phyloP scores from a whole-genome alignment of 1,140 invertebrate species.

The Papilio xuthus region DNA sequence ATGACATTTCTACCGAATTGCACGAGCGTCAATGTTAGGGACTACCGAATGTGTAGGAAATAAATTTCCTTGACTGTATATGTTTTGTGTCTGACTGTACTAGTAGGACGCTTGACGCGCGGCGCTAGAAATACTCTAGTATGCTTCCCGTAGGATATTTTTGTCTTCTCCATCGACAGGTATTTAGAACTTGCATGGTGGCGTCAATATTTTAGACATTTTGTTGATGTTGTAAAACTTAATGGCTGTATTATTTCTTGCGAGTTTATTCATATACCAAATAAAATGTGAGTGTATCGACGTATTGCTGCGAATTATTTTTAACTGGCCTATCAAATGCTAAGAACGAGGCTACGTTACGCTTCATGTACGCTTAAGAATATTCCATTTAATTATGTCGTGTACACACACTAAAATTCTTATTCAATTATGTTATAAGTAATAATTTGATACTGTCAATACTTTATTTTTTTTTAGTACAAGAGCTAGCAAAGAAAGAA shows the following conservation, averaged over 20 bases:
- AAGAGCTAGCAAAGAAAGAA: not conserved
- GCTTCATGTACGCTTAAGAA: not conserved
- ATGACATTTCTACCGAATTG: no score
- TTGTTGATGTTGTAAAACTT: conserved; percentile 7
- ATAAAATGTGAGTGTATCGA: not conserved
- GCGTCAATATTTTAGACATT: conserved; percentile 20
- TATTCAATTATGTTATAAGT: not conserved
- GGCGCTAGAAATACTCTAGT: conserved; percentile 52
- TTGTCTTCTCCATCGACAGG: conserved; percentile 58
- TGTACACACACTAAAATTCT: not conserved
- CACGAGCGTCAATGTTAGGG: no score
- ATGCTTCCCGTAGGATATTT: conserved; percentile 55
- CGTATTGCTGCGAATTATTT: conserved; percentile 3
- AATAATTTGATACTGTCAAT: not conserved
- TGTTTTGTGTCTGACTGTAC: not conserved
- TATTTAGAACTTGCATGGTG: conserved; percentile 40
- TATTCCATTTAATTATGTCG: not conserved
- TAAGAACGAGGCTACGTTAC: not conserved
- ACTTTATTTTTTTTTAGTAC: not conserved
- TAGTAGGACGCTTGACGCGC: conserved; percentile 37
- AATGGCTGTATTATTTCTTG: not conserved
- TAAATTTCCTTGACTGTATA: not conserved
- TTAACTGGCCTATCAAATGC: not conserved
- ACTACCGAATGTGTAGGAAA: not conserved
- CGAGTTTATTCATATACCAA: conserved; percentile 1